Conservation (phyloP, 1,140 invertebrate species). For the Drosophila teissieri region DNA sequence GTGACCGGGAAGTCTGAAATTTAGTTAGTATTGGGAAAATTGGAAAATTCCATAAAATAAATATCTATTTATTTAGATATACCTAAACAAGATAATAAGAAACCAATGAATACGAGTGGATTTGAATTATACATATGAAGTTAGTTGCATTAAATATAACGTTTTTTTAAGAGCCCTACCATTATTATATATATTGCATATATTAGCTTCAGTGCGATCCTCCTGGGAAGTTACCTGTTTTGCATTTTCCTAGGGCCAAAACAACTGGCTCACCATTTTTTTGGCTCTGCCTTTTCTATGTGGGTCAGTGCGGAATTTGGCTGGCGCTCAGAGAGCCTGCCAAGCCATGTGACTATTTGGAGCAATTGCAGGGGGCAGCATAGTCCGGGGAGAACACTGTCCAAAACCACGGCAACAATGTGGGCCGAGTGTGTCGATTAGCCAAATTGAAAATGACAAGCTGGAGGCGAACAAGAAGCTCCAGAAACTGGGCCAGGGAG, state of each 20-base stretch:
- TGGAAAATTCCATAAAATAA: too few species aligned
- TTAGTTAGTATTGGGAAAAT: not conserved
- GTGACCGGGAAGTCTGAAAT: not conserved
- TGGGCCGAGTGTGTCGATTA: conserved; percentile 67
- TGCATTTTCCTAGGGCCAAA: conserved; percentile 4
- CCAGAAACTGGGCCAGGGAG: conserved; percentile 35
- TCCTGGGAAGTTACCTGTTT: not conserved
- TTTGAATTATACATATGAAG: too few species aligned
- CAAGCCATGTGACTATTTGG: conserved; percentile 70
- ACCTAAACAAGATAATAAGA: too few species aligned
- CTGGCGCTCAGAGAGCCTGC: conserved; percentile 32
- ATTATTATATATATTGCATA: too few species aligned
- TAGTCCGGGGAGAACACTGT: conserved; percentile 8
- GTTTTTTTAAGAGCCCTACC: too few species aligned
- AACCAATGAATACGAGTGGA: too few species aligned
- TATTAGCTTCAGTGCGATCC: not conserved
- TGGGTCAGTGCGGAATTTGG: conserved; percentile 70
- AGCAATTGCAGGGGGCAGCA: conserved; percentile 60
- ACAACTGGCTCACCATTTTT: conserved; percentile 40
- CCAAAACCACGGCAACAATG: conserved; percentile 47
- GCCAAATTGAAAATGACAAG: conserved; percentile 79
- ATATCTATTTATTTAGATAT: too few species aligned
- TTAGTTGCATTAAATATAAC: too few species aligned
- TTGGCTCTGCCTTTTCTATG: conserved; percentile 60
- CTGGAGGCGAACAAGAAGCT: conserved; percentile 31